Evolutionary conservation across 2,113 vertebrate genomes (phyloP), one percentile per base, ranked within the genome.

Genomic region (Capra hircus): DNA sequence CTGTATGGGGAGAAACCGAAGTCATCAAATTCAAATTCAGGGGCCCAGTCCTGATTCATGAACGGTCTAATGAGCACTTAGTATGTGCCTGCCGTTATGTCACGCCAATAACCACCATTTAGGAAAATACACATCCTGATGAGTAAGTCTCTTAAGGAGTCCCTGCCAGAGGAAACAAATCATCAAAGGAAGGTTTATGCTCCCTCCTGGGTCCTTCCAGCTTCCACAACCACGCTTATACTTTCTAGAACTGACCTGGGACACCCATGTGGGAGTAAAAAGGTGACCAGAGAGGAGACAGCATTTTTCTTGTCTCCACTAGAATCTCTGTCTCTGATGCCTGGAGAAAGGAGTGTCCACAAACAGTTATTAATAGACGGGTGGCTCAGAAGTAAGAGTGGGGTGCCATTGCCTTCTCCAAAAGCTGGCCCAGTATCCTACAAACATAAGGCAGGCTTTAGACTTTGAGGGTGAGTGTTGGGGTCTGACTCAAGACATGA

Each of bases 81-180:
- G 15, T 50, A 33, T 0, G 25, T 13, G 16, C 5, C 0, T 2
- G 64, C 16, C 36, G 16, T 12, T 10, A 33, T 4, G 53, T 11
- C 9, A 23, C 33, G n/a, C n/a, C 36, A 40, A 4, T 2, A 80
- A 10, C 21, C 4, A 53, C n/a, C 59, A 6, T 6, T 59, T 12
- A 40, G 53, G 17, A 48, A 84, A 88, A 27, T 2, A 45, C 15
- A 6, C 10, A 45, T 8, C 9, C 17, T 4, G n/a, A 14, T 4
- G 7, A 53, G 48, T 30, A 7, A 13, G 40, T 77, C 45, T 48
- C 33, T 14, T 28, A 2, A 30, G 21, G 6, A 13, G 40, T 23
- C 7, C 5, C 21, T 10, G 59, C 25, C 12, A 17, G 23, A 36
- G 59, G 53, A 5, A 15, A 55, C 64, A 43, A 7, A 7, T 48